Evolutionary conservation across 2,113 vertebrate genomes (phyloP).

Genomic region (Puffinus mauretanicus): DNA sequence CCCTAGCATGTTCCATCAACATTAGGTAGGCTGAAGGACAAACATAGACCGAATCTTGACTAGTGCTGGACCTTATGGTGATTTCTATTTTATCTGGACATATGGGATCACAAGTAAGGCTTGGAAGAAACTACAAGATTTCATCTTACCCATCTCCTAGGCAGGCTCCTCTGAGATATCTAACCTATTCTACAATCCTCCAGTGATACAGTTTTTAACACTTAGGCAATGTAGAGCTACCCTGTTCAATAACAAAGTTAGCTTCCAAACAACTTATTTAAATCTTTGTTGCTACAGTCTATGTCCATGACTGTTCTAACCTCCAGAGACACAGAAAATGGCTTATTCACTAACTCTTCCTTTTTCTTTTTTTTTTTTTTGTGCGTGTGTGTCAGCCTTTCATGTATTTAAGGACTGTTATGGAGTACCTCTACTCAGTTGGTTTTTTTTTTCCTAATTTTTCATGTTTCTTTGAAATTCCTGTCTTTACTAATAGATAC

Average conservation of each 20-base stretch:
- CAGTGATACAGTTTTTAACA: not conserved
- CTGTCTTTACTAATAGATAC: not conserved
- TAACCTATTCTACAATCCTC: not conserved
- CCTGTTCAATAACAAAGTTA: not conserved
- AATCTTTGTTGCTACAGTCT: not conserved
- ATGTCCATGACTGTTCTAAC: not conserved
- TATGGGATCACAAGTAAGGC: not conserved
- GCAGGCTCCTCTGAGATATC: not conserved
- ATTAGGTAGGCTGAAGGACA: not conserved
- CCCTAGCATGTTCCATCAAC: not conserved
- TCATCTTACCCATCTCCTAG: not conserved
- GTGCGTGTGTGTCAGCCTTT: not conserved
- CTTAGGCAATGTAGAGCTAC: not conserved
- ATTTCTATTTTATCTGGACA: not conserved
- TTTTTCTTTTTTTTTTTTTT: not conserved
- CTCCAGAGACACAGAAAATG: not conserved
- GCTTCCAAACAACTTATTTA: not conserved
- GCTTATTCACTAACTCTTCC: not conserved
- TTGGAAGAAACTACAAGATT: not conserved
- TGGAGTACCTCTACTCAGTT: not conserved
- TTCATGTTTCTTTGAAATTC: not conserved
- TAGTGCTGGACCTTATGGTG: not conserved
- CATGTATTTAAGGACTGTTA: not conserved
- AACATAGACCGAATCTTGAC: not conserved
- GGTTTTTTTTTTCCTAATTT: fast-evolving